Base-by-base conservation (phyloP, 2,113 vertebrate genomes). In the Vulpes vulpes region DNA sequence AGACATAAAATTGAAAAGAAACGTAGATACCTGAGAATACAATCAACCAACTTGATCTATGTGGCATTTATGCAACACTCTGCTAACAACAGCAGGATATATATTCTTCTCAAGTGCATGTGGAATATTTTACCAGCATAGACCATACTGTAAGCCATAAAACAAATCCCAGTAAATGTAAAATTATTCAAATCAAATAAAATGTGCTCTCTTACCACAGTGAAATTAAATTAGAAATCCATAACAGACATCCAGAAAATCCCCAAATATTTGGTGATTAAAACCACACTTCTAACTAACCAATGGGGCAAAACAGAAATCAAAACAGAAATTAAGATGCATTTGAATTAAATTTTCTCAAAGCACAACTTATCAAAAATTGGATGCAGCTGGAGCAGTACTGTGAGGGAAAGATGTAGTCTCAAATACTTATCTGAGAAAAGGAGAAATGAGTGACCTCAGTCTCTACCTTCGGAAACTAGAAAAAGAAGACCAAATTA, bases 1-100 rank as follows among this genome's bases (percentile, higher is more conserved):
- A 90, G 57, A 59, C 43, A 25, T 76, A 85, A 94, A 95, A 89
- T 89, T 79, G 86, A 57, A 89, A 62, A 53, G 32, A 32, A 8
- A 30, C 53, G 30, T 22, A 64, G 11, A 91, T 38, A 64, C 3
- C 64, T 64, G 74, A 95, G 86, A 74, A 43, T 11, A 32, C 8
- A 4, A 59, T 38, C 64, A 71, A 71, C 82, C 82, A 88, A 89
- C 55, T 30, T 38, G 27, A 67, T n/a, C 76, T 95, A 69, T 91
- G 22, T 87, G 86, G 38, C 57, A 53, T 81, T 73, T 94, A 59
- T 64, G 64, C n/a, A 74, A 32, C 30, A 25, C 7, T 38, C 23
- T 16, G 27, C 83, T 51, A 2, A 86, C 53, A 5, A 55, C 11
- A 17, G 57, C 55, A 62, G 49, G 60, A 85, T 43, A 55, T 38